Evolutionary conservation across 2,113 vertebrate species (phyloP), one percentile per base, ranked within the genome.

Genomic region (Gyps fulvus): DNA sequence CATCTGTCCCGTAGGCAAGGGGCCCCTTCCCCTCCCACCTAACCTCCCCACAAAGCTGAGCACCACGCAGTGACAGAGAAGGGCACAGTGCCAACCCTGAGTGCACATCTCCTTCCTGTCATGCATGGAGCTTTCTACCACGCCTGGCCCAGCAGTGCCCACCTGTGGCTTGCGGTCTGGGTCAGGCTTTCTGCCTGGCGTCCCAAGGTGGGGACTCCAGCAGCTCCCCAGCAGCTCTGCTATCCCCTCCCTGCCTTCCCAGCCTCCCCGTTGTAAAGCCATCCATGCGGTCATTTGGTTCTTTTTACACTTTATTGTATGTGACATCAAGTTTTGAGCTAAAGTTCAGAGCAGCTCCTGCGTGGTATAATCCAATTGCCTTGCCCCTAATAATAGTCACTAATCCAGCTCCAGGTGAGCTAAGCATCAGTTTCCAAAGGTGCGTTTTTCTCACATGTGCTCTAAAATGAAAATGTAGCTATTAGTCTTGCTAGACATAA

Each of bases 391-490:
- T 69, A 58, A 34, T 5, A 73, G 50, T 49, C 69, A 91, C 88
- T 59, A 86, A 76, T 92, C 34, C 61, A 92, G 77, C 85, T 95
- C 54, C 85, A 92, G 66, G 90, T 78, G 66, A 94, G 83, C 38
- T 38, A 20, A 93, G 38, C 43, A 87, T 79, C 8, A 5, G 36
- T 96, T 97, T 97, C 96, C 95, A 96, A 96, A 95, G 83, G 73
- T 38, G 34, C 86, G 55, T 87, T 97, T 97, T 97, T 97, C 94
- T 95, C 94, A 89, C 74, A 45, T 93, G 65, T 94, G 67, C 58
- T 96, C 72, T 93, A 88, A 95, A 90, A 93, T 79, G n/a, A 96
- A 93, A 97, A 97, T 36, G 21, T 66, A 71, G 57, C 89, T 91
- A 61, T 93, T 96, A 77, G 47, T 73, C 87, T 96, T 29, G 45